Conservation (phyloP, 2,797 vertebrate genomes). For the Clarias platycephalus region DNA sequence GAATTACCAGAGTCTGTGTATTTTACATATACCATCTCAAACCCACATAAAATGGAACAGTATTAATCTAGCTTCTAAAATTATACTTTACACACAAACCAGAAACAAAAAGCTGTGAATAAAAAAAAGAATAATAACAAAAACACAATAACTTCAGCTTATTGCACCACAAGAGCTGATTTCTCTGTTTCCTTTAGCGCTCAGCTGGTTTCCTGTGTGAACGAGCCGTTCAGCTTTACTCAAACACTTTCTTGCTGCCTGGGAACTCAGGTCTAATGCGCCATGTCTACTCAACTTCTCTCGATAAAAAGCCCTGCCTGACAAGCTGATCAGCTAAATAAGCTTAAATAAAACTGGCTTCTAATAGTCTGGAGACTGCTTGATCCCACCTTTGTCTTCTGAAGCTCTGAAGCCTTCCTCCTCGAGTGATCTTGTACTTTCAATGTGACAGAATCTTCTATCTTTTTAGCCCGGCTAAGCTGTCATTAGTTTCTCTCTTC, state of each 20-base stretch:
- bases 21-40: background rate
- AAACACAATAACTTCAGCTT: conserved; percentile 23
- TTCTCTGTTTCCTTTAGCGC: conserved; percentile 38
- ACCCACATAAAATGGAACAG: background rate
- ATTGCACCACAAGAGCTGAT: background rate
- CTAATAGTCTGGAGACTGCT: conserved; percentile 72
- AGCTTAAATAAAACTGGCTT: conserved; percentile 75
- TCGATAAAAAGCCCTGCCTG: conserved; percentile 71
- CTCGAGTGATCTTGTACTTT: conserved; percentile 65
- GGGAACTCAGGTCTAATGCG: conserved; percentile 65
- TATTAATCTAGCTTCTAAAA: conserved; percentile 3
- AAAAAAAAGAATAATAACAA: conserved; percentile 18
- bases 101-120: background rate
- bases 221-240: conserved; percentile 60
- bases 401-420: conserved; percentile 60
- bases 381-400: conserved; percentile 69
- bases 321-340: conserved; percentile 74
- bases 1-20: background rate
- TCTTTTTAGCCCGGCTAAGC: conserved; percentile 68
- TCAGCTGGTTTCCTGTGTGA: conserved; percentile 58
- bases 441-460: conserved; percentile 65
- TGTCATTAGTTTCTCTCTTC: conserved; percentile 67
- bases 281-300: conserved; percentile 47
- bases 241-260: conserved; percentile 66
- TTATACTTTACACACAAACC: background rate